These are phyloP conservation scores for Alaudala cheleensis DNA, from an alignment of 2,113 vertebrate species.

Conservation along the genomic window DNA sequence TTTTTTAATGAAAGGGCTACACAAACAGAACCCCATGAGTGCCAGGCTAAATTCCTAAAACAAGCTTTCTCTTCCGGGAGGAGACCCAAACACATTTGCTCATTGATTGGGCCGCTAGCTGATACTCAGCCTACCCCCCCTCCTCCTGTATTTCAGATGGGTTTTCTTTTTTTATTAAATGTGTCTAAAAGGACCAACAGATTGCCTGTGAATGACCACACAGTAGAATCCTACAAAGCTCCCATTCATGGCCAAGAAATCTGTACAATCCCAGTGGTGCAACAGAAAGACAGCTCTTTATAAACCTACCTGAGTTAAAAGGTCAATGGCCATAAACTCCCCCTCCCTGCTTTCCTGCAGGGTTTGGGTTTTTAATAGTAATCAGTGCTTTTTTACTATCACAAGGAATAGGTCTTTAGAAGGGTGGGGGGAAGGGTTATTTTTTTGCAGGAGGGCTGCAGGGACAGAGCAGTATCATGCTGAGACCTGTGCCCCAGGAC, in stretches of 20 bases:
- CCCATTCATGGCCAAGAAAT: constrained; percentile 70
- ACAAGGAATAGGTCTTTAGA: constrained; percentile 15
- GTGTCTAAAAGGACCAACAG: constrained; percentile 68
- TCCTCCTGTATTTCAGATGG: constrained; percentile 43
- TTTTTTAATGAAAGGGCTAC: constrained; percentile 56
- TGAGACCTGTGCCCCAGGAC: neutral
- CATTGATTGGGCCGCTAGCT: constrained; percentile 59
- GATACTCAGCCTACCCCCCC: constrained; percentile 55
- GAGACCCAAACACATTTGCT: constrained; percentile 56
- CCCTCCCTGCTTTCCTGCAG: constrained; percentile 47
- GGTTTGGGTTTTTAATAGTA: constrained; percentile 53
- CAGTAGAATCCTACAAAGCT: constrained; percentile 72
- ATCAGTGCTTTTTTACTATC: constrained; percentile 24
- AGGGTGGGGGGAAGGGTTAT: neutral
- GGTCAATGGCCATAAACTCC: constrained; percentile 63
- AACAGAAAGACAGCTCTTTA: constrained; percentile 70
- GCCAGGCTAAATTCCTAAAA: constrained; percentile 58
- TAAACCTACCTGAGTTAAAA: constrained; percentile 70
- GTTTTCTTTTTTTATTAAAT: constrained; percentile 62
- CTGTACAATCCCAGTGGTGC: constrained; percentile 60
- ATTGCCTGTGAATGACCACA: constrained; percentile 73
- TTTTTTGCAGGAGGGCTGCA: neutral
- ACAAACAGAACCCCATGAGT: constrained; percentile 19
- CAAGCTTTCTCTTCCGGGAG: constrained; percentile 55
- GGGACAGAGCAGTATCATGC: neutral